A percentile compares a stretch with the other conserved stretches of the same genome.
These are phyloP conservation scores for Haliclona indistincta DNA, from an alignment of 37 sponge, comb jelly and placozoan species.

Conservation along the genomic window DNA sequence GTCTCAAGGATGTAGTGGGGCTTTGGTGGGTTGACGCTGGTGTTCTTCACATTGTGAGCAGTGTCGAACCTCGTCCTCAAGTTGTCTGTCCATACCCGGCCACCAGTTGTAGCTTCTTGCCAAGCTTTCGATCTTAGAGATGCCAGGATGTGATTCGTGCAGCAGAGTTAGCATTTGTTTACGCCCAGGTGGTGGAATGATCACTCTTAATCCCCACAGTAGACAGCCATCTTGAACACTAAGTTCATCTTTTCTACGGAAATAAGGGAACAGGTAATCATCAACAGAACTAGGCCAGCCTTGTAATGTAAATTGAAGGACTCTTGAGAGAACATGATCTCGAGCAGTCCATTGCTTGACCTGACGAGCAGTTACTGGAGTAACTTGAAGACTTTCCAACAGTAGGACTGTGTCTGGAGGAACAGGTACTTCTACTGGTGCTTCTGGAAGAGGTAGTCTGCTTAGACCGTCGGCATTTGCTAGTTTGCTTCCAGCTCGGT, in stretches of 20 bases:
- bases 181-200: slow-evolving; percentile 3
- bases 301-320: not conserved
- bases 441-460: slow-evolving; percentile 29
- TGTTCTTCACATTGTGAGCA: slow-evolving; percentile 22
- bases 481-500: slow-evolving; percentile 12
- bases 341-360: slow-evolving; percentile 9
- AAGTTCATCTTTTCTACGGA: slow-evolving; percentile 9
- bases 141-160: slow-evolving; percentile 31
- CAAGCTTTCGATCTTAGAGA: slow-evolving; percentile 16
- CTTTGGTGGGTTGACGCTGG: slow-evolving; percentile 3
- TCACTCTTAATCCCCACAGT: not conserved
- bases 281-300: slow-evolving; percentile 4
- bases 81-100: slow-evolving; percentile 22
- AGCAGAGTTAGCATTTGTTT: not conserved
- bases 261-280: not conserved
- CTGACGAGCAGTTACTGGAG: slow-evolving; percentile 10
- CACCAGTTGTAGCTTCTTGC: slow-evolving; percentile 16
- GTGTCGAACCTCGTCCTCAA: slow-evolving; percentile 3
- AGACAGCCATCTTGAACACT: no score
- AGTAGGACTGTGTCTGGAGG: slow-evolving; percentile 17
- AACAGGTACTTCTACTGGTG: slow-evolving; percentile 3
- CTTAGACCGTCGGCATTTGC: slow-evolving; percentile 34
- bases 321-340: slow-evolving; percentile 4
- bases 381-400: slow-evolving; percentile 1
- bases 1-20: slow-evolving; percentile 38